These are phyloP conservation scores for Cliona cf. orientalis DNA, from an alignment of 37 sponge, comb jelly and placozoan genomes.

Conservation along the genomic window DNA sequence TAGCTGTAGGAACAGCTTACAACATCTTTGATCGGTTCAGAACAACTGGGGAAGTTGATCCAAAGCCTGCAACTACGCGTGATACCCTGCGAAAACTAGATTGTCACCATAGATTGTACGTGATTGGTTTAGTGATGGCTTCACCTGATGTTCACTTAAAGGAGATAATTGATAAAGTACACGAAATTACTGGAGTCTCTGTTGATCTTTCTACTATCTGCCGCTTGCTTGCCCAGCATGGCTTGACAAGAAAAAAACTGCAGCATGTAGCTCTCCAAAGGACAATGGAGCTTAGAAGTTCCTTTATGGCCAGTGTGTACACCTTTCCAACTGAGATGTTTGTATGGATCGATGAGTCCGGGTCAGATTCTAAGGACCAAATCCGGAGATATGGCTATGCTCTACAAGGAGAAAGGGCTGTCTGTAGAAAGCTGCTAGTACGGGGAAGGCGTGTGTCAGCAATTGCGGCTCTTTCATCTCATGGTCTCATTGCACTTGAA, in stretches of 20 bases:
- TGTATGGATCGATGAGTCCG: too few relatives aligned
- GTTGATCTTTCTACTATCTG: conserved; percentile 1
- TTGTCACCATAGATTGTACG: not conserved
- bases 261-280: conserved; percentile 9
- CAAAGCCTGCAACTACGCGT: not conserved
- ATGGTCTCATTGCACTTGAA: too few relatives aligned
- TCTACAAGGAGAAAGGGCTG: too few relatives aligned
- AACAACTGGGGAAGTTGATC: not conserved
- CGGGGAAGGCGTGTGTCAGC: too few relatives aligned
- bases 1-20: conserved; percentile 1
- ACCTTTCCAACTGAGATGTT: too few relatives aligned
- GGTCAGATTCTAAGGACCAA: too few relatives aligned
- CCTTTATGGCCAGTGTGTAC: too few relatives aligned
- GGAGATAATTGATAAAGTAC: not conserved
- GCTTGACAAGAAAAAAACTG: not conserved
- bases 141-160: not conserved
- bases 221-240: not conserved
- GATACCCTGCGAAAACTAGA: not conserved
- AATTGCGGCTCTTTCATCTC: too few relatives aligned
- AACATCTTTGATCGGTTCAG: not conserved
- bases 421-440: too few relatives aligned
- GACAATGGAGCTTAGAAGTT: not conserved
- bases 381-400: too few relatives aligned
- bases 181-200: not conserved
- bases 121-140: not conserved